Conservation (phyloP, 2,113 vertebrate species). For the Rhineura floridana region DNA sequence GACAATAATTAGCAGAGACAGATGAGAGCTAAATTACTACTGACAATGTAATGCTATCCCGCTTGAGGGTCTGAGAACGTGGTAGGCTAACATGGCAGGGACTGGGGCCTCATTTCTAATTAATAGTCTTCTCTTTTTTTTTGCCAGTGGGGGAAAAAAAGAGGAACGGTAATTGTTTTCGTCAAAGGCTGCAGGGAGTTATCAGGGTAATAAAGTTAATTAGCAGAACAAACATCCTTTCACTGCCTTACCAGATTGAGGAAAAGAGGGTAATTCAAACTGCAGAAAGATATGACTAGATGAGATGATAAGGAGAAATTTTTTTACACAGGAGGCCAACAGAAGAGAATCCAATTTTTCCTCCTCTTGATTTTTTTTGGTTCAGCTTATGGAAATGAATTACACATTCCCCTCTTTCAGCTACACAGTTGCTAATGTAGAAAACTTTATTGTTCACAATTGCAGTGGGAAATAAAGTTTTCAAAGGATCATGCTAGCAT, state of each 20-base stretch:
- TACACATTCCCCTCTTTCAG: slow-evolving; percentile 64
- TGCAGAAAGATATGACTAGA: slow-evolving; percentile 85
- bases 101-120: slow-evolving; percentile 89
- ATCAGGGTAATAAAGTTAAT: slow-evolving; percentile 99
- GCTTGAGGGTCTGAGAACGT: slow-evolving; percentile 92
- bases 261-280: slow-evolving; percentile 89
- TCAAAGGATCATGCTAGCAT: slow-evolving; percentile 52
- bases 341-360: slow-evolving; percentile 79
- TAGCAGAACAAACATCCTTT: slow-evolving; percentile 99
- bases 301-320: slow-evolving; percentile 82
- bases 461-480: slow-evolving; percentile 70
- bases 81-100: slow-evolving; percentile 88
- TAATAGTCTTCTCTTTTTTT: slow-evolving; percentile 83
- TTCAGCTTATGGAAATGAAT: slow-evolving; percentile 63
- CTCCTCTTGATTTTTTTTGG: slow-evolving; percentile 65
- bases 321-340: slow-evolving; percentile 80
- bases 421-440: slow-evolving; percentile 66
- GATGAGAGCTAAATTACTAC: slow-evolving; percentile 99
- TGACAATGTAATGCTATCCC: slow-evolving; percentile 98
- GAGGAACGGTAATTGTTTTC: slow-evolving; percentile 97
- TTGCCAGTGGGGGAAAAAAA: slow-evolving; percentile 72
- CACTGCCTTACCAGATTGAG: slow-evolving; percentile 85
- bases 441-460: slow-evolving; percentile 68
- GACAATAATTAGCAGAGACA: slow-evolving; percentile 99
- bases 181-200: slow-evolving; percentile 98